Conservation (phyloP, 2,888 invertebrate species). For the Habrosyne pyritoides region DNA sequence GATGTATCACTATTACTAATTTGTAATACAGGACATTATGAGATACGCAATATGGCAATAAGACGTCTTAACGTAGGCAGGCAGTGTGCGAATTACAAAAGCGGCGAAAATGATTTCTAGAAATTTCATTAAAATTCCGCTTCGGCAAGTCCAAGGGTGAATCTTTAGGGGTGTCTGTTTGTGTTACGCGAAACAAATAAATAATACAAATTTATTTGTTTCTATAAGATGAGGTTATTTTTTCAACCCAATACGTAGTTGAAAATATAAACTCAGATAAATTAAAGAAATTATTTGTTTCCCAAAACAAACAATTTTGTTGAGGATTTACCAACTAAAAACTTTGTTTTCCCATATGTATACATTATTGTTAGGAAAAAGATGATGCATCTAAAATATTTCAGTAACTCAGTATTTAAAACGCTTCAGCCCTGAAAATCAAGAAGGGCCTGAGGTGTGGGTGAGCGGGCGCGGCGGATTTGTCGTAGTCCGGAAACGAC, state of each 20-base stretch:
- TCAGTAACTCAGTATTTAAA: slow-evolving; percentile 5
- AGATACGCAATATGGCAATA: background rate
- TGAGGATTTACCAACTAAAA: no score
- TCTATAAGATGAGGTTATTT: background rate
- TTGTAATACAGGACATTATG: background rate
- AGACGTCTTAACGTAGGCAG: slow-evolving; percentile 22
- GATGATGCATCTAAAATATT: no score
- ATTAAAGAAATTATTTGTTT: no score
- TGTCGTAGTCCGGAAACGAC: slow-evolving; percentile 78
- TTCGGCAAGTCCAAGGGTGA: slow-evolving; percentile 65
- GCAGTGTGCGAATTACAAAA: slow-evolving; percentile 54
- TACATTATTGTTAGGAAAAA: no score
- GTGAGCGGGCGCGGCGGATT: slow-evolving; percentile 69
- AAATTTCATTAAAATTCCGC: slow-evolving; percentile 79
- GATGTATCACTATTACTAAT: no score
- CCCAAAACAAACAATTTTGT: no score
- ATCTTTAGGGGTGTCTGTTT: slow-evolving; percentile 60
- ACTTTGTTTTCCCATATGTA: no score
- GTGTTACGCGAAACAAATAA: slow-evolving; percentile 9
- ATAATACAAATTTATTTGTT: background rate
- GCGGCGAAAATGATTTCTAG: slow-evolving; percentile 66
- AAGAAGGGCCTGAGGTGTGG: slow-evolving; percentile 69
- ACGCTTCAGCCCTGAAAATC: slow-evolving; percentile 49
- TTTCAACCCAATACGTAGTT: background rate
- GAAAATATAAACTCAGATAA: background rate